A percentile compares a stretch with the other conserved stretches of the same genome.
Conservation (phyloP, 2,113 vertebrate genomes). For the Nothocercus julius region DNA sequence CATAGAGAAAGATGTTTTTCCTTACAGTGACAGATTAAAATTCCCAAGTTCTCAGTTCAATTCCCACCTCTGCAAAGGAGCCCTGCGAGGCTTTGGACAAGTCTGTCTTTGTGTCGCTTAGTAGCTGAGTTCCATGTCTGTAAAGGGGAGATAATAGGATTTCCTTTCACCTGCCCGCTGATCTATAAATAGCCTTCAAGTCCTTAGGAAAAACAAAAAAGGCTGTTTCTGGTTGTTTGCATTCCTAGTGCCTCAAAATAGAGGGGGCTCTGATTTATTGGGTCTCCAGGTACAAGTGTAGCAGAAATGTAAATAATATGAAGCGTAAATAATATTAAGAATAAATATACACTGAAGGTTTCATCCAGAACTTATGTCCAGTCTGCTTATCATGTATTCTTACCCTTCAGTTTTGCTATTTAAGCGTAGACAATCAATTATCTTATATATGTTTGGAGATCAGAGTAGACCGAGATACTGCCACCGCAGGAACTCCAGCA, state of each 20-base stretch:
- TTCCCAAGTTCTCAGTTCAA: neutral
- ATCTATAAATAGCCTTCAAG: neutral
- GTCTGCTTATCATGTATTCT: neutral
- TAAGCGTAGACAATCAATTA: neutral
- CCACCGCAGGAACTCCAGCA: neutral
- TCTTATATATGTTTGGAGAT: neutral
- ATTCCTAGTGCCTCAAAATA: neutral
- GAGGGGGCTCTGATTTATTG: neutral
- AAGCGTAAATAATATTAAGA: neutral
- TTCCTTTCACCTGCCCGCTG: neutral
- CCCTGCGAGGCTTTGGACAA: neutral
- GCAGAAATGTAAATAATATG: neutral
- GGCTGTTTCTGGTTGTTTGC: neutral
- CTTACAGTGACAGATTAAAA: neutral
- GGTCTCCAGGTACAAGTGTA: neutral
- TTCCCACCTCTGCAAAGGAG: neutral
- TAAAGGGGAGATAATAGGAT: neutral
- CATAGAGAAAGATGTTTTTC: accelerated
- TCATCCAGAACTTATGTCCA: neutral
- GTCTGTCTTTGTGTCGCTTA: accelerated
- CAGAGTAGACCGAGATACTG: neutral
- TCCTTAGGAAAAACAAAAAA: neutral
- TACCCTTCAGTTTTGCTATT: neutral
- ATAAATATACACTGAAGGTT: neutral
- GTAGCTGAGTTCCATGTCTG: neutral